Percentiles rank a stretch among this genome's conserved stretches.
phyloP scores from a whole-genome alignment of 1,140 invertebrate species.

The Paraescarpia echinospica region DNA sequence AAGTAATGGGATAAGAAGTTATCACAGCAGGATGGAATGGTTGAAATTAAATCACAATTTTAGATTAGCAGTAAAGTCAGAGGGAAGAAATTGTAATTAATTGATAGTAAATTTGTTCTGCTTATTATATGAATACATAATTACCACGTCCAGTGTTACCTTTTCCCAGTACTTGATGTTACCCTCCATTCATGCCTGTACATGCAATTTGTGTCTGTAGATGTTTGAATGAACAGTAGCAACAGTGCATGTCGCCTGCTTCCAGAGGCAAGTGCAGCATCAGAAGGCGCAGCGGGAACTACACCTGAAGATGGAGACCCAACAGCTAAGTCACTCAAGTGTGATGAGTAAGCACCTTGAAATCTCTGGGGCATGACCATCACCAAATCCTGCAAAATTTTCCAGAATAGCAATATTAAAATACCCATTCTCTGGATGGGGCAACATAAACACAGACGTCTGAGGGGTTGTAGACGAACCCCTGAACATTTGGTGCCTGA shows the following conservation, averaged over 20 bases:
- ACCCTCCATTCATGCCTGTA: background rate
- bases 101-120: background rate
- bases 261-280: background rate
- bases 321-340: constrained; percentile 82
- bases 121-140: too few species aligned
- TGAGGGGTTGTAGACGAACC: too few species aligned
- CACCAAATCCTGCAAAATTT: background rate
- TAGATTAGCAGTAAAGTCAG: background rate
- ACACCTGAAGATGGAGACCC: background rate
- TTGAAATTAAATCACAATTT: too few species aligned
- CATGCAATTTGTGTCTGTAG: background rate
- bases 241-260: background rate
- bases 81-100: background rate
- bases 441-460: too few species aligned
- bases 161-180: background rate
- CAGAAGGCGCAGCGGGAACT: background rate
- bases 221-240: background rate
- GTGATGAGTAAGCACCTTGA: constrained; percentile 71
- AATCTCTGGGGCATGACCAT: background rate
- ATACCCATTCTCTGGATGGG: background rate
- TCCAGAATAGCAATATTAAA: background rate
- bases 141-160: background rate
- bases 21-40: background rate
- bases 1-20: background rate
- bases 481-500: background rate